Base-by-base conservation (phyloP, 2,888 invertebrate genomes). In the Trissonchulus latispiculum region DNA sequence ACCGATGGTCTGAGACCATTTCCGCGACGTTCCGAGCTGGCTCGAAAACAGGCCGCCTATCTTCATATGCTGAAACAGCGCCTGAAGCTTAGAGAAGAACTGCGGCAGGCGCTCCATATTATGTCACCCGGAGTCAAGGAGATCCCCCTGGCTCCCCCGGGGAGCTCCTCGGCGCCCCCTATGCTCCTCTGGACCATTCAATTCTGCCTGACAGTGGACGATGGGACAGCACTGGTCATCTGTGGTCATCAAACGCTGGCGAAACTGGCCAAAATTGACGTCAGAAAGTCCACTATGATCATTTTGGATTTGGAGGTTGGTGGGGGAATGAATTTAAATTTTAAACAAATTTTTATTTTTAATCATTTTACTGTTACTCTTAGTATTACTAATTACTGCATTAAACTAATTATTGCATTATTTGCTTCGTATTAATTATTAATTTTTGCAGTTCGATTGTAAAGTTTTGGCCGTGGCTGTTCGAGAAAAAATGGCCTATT, bases 1-100 rank as follows among this genome's bases (percentile, higher is more conserved):
- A 87, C 85, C 79, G 83, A 85, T 72, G 84, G 83, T 32, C 77
- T 86, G 74, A 81, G 82, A 75, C 85, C 85, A 2, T 86, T 86
- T 77, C 85, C 86, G 1, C 79, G 83, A 36, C 79, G 86, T 48
- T 79, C 81, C 69, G 83, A 84, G 75, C 84, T 87, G 67, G 76
- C 80, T 2, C 78, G 81, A 29, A 85, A 85, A 75, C 86, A 87
- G 78, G 78, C 82, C 1, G 81, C 81, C 71, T 86, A 85, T 76
- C 78, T 85, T 72, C 83, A 84, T 73, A 79, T 83, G 1, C 78
- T 86, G 59, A 84, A 83, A 76, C 85, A 86, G 75, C 82, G 81
- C 75, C 81, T 85, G 74, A 80, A 81, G 75, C 83, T 83, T 77
- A 80, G 83, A 74, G 83, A 82, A 70, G 76, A 83, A 75, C 77